Conservation (phyloP, 2,797 vertebrate genomes). For the Clarias platycephalus region DNA sequence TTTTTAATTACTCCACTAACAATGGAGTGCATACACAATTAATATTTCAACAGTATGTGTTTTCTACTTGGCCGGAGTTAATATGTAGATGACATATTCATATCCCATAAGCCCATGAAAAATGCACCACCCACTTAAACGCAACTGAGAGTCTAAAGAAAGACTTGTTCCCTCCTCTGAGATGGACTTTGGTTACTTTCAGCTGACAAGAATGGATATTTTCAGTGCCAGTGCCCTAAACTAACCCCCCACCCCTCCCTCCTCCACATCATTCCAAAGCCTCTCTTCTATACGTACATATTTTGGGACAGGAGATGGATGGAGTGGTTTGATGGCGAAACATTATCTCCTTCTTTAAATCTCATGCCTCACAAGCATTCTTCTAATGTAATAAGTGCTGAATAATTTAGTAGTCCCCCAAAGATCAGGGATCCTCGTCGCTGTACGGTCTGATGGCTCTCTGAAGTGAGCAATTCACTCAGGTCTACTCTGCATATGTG, state of each 20-base stretch:
- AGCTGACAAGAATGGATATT: constrained; percentile 67
- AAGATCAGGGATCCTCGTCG: constrained; percentile 66
- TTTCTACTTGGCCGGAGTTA: constrained; percentile 72
- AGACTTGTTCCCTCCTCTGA: constrained; percentile 60
- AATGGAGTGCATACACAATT: constrained; percentile 69
- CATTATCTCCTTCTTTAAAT: constrained; percentile 76
- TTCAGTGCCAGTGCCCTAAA: constrained; percentile 62
- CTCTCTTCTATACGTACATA: constrained; percentile 40
- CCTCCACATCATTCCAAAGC: background rate
- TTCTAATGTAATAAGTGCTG: constrained; percentile 74
- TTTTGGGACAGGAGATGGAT: constrained; percentile 69
- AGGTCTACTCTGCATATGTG: constrained; percentile 53
- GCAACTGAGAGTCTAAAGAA: constrained; percentile 71
- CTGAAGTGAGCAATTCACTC: constrained; percentile 46
- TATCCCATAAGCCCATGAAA: constrained; percentile 74
- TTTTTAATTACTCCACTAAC: constrained; percentile 74
- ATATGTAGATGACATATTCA: constrained; percentile 75
- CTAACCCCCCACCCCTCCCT: constrained; percentile 53
- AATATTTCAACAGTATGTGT: constrained; percentile 72
- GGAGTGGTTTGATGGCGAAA: constrained; percentile 76
- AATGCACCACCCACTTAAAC: constrained; percentile 82
- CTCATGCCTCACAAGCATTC: constrained; percentile 72
- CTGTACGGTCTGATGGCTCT: constrained; percentile 62
- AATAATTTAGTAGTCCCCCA: constrained; percentile 76
- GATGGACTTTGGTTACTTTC: constrained; percentile 66